These are phyloP conservation scores for Hippopotamus amphibius DNA, from an alignment of 2,113 vertebrate species.

Conservation along the genomic window DNA sequence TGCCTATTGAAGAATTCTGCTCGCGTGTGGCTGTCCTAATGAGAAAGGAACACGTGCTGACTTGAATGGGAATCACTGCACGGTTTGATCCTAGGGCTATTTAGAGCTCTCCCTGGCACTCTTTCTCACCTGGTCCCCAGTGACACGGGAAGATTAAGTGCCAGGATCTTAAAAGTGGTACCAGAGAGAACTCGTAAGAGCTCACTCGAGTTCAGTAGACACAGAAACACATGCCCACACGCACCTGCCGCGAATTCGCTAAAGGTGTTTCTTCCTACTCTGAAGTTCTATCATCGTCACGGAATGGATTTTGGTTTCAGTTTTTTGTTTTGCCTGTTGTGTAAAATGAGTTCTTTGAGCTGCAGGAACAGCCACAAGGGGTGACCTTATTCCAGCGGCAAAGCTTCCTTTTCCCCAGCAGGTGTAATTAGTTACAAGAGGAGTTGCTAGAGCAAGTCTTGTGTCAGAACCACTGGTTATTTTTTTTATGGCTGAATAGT, in stretches of 20 bases:
- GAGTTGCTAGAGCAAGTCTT: background rate
- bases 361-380: background rate
- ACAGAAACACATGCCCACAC: background rate
- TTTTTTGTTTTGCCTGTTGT: background rate
- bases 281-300: background rate
- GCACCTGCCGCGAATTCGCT: background rate
- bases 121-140: background rate
- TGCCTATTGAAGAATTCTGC: background rate
- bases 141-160: rapidly evolving
- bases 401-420: background rate
- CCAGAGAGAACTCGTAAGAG: background rate
- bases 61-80: background rate
- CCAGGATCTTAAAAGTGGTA: background rate
- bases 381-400: background rate
- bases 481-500: background rate
- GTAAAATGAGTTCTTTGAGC: background rate
- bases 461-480: background rate
- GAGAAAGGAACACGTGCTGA: background rate
- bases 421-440: background rate
- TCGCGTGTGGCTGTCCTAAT: background rate
- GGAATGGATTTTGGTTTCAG: too few relatives aligned
- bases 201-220: background rate
- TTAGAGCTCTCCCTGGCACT: background rate
- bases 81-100: background rate
- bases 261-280: background rate